These are phyloP conservation scores for Epinotia bilunana DNA, from an alignment of 2,888 invertebrate genomes.

Conservation along the genomic window DNA sequence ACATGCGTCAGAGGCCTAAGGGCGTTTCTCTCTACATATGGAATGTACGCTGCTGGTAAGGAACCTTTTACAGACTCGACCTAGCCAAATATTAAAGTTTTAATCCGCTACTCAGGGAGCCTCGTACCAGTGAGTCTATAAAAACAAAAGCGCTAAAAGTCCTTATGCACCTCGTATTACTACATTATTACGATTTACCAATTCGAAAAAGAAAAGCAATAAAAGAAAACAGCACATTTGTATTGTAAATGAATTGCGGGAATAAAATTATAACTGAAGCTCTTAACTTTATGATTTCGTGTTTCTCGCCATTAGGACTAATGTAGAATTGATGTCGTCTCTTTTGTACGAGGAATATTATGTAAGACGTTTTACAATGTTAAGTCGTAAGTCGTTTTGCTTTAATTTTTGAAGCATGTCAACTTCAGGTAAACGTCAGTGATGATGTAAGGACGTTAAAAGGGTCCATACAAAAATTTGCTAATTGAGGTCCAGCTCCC, in stretches of 20 bases:
- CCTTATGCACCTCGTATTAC: not conserved
- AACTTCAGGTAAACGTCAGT: too few relatives aligned
- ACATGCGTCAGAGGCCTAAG: too few relatives aligned
- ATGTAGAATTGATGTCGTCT: conserved; percentile 43
- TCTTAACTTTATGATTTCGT: conserved; percentile 44
- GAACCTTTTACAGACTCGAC: not conserved
- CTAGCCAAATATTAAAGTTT: not conserved
- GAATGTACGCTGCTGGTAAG: not conserved
- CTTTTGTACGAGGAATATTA: conserved; percentile 19
- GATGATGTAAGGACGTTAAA: too few relatives aligned
- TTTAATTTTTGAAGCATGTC: not conserved
- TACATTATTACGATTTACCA: conserved; percentile 15
- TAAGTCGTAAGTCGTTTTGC: conserved; percentile 9
- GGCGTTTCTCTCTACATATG: too few relatives aligned
- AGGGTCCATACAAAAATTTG: too few relatives aligned
- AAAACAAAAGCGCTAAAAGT: not conserved
- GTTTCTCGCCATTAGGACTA: conserved; percentile 43
- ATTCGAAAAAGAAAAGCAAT: conserved; percentile 22
- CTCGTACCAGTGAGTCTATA: not conserved
- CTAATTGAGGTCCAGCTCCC: too few relatives aligned
- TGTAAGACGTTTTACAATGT: conserved; percentile 29
- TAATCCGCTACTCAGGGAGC: not conserved
- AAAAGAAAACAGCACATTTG: conserved; percentile 38
- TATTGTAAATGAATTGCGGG: conserved; percentile 43
- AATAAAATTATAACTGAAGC: conserved; percentile 42